Conservation (phyloP, 2,888 invertebrate species). For the Orthosia gracilis region DNA sequence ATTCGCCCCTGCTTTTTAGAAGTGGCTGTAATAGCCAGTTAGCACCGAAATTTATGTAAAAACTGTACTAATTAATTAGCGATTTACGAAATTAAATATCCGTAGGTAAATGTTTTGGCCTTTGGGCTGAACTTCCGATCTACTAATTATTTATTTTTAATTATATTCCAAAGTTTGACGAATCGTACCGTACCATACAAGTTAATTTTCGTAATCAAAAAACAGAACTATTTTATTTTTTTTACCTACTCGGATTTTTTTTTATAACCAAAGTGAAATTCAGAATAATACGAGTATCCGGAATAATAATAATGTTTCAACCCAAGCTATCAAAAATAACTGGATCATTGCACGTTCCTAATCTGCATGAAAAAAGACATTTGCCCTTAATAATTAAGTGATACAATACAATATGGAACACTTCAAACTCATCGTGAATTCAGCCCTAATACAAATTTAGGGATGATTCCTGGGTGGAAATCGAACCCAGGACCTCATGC, state of each 20-base stretch:
- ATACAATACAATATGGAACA: too few species aligned
- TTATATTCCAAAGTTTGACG: not conserved
- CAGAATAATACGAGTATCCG: not conserved
- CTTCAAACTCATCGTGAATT: too few species aligned
- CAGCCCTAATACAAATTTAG: too few species aligned
- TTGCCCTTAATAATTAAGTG: too few species aligned
- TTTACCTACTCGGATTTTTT: not conserved
- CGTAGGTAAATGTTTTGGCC: not conserved
- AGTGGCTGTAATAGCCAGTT: constrained; percentile 20
- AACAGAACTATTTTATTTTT: not conserved
- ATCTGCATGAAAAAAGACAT: not conserved
- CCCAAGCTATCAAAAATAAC: not conserved
- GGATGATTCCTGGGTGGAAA: too few species aligned
- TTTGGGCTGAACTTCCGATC: not conserved
- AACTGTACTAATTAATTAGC: constrained; percentile 8
- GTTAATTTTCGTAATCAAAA: constrained; percentile 5
- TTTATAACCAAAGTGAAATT: not conserved
- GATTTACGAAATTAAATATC: constrained; percentile 5
- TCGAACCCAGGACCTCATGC: too few species aligned
- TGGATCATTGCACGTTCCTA: not conserved
- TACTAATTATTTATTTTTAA: not conserved
- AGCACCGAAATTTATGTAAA: constrained; percentile 24
- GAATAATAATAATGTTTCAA: not conserved
- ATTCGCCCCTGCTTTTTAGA: not conserved
- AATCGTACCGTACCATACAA: not conserved